phyloP scores from a whole-genome alignment of 2,888 invertebrate species.

The Saturnia pavonia region DNA sequence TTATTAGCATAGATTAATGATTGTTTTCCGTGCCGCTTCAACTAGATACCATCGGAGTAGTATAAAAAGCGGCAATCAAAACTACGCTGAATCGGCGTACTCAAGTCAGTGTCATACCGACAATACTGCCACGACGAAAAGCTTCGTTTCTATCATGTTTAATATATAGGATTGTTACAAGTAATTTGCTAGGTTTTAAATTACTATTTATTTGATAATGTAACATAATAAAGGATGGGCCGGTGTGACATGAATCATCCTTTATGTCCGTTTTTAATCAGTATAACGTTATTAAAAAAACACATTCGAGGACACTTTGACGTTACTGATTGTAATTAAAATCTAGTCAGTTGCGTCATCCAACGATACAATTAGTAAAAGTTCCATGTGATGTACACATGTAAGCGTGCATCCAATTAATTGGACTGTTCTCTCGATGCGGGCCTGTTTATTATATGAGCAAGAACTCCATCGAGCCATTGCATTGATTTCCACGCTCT shows the following conservation, averaged over 20 bases:
- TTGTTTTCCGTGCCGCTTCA: too few relatives aligned
- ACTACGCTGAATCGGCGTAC: too few relatives aligned
- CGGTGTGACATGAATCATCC: too few relatives aligned
- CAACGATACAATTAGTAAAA: background rate
- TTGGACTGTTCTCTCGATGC: slow-evolving; percentile 20
- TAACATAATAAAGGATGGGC: background rate
- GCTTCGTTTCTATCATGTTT: background rate
- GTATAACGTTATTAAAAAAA: background rate
- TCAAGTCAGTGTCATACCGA: too few relatives aligned
- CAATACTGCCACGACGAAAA: too few relatives aligned
- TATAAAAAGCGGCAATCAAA: too few relatives aligned
- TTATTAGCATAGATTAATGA: too few relatives aligned
- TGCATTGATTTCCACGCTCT: background rate
- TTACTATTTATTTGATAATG: background rate
- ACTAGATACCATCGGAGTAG: too few relatives aligned
- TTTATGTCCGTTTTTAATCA: too few relatives aligned
- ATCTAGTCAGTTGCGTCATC: background rate
- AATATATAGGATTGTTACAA: background rate
- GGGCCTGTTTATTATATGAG: slow-evolving; percentile 18
- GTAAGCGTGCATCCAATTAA: slow-evolving; percentile 19
- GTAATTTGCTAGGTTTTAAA: background rate
- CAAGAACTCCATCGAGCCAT: background rate
- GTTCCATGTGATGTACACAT: background rate
- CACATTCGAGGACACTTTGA: background rate
- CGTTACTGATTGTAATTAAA: background rate